phyloP scores from a whole-genome alignment of 2,113 vertebrate genomes.

The Probosciger aterrimus region DNA sequence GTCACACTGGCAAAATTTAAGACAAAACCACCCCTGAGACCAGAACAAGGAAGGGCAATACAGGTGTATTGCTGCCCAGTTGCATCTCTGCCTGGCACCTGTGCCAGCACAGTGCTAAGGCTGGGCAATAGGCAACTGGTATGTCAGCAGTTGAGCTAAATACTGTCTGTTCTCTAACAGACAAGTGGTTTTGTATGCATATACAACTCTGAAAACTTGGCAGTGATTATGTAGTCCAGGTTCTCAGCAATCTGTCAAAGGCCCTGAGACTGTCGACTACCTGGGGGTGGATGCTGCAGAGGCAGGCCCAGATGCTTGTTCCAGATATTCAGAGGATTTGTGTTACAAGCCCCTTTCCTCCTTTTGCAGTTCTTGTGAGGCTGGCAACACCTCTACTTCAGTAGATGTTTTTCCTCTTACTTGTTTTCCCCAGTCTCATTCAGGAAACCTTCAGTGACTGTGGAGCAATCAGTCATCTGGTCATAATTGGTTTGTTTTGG shows the following conservation, averaged over 20 bases:
- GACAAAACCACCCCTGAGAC: not conserved
- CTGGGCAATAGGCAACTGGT: not conserved
- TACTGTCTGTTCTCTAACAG: not conserved
- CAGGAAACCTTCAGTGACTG: not conserved
- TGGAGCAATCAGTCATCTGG: not conserved
- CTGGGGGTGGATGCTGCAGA: not conserved
- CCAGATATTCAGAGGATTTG: not conserved
- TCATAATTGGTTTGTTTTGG: not conserved
- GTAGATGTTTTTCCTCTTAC: not conserved
- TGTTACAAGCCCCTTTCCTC: not conserved
- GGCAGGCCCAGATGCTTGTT: not conserved
- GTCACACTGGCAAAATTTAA: not conserved
- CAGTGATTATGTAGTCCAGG: not conserved
- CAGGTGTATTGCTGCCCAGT: fast-evolving
- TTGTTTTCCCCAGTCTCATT: not conserved
- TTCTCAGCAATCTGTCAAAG: not conserved
- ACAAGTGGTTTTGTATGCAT: not conserved
- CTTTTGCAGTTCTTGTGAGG: not conserved
- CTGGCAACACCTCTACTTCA: not conserved
- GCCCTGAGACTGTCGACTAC: not conserved
- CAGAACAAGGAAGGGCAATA: not conserved
- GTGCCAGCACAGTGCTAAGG: not conserved
- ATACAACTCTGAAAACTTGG: not conserved
- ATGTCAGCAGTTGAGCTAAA: not conserved
- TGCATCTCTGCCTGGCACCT: not conserved